phyloP scores from a whole-genome alignment of 2,888 invertebrate genomes.

The Dryocosmus kuriphilus region DNA sequence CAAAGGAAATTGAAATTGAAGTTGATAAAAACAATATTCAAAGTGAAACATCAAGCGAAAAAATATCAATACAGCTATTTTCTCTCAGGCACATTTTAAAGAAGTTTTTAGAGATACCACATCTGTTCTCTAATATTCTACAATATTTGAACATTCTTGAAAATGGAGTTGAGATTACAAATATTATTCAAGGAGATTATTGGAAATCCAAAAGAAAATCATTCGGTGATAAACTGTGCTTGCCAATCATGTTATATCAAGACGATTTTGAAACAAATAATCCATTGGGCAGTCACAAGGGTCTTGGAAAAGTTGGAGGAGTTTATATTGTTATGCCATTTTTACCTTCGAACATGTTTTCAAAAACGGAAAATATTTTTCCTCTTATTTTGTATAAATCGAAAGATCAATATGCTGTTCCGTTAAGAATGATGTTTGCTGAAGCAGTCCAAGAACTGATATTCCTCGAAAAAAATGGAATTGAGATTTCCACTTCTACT shows the following conservation, averaged over 20 bases:
- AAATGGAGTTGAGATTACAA: slow-evolving; percentile 40
- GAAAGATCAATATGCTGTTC: no score
- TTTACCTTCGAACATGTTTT: slow-evolving; percentile 49
- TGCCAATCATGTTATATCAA: slow-evolving; percentile 50
- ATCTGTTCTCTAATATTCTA: slow-evolving; percentile 15
- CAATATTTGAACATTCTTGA: slow-evolving; percentile 41
- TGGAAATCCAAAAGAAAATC: no score
- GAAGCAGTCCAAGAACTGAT: slow-evolving; percentile 39
- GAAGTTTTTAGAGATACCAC: slow-evolving; percentile 46
- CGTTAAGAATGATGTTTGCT: slow-evolving; percentile 41
- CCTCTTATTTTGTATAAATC: slow-evolving; percentile 48
- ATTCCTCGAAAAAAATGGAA: no score
- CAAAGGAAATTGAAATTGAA: no score
- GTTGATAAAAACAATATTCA: slow-evolving; percentile 2
- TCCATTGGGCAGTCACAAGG: slow-evolving; percentile 46
- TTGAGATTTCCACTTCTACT: no score
- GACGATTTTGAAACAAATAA: no score
- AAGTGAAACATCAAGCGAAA: slow-evolving; percentile 16
- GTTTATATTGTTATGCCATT: slow-evolving; percentile 51
- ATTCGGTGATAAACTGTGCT: slow-evolving; percentile 41
- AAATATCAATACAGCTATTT: slow-evolving; percentile 39
- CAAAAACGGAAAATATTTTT: slow-evolving; percentile 51
- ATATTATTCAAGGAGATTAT: slow-evolving; percentile 50
- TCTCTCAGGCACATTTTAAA: slow-evolving; percentile 42
- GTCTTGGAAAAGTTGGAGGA: slow-evolving; percentile 49